Evolutionary conservation across 2,113 vertebrate genomes (phyloP).

Genomic region (Ceratotherium simum): DNA sequence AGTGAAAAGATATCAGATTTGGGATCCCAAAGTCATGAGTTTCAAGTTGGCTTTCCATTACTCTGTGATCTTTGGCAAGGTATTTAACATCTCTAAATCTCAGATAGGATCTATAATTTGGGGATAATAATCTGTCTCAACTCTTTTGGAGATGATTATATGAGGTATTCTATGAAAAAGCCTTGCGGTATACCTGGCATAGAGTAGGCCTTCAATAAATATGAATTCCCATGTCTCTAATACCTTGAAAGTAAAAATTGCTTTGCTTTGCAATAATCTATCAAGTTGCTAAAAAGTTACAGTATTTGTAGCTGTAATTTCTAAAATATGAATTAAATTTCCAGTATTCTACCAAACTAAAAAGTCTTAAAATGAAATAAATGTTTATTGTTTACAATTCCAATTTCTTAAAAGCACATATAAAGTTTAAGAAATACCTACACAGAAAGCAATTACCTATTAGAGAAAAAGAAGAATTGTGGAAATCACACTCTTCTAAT

Average conservation of each 20-base stretch:
- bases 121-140: neutral
- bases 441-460: constrained; percentile 81
- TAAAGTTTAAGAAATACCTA: constrained; percentile 78
- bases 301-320: constrained; percentile 56
- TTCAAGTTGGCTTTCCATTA: neutral
- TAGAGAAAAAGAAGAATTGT: constrained; percentile 82
- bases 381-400: constrained; percentile 81
- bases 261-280: constrained; percentile 25
- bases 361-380: constrained; percentile 74
- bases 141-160: neutral
- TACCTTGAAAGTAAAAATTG: neutral
- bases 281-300: constrained; percentile 39
- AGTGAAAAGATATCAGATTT: neutral
- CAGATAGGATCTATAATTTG: neutral
- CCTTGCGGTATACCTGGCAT: neutral
- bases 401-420: constrained; percentile 82
- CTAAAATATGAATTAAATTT: constrained; percentile 57
- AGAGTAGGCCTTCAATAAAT: neutral
- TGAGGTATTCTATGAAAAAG: neutral
- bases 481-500: constrained; percentile 73
- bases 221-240: neutral
- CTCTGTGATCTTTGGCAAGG: neutral
- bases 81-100: constrained; percentile 6
- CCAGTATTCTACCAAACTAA: constrained; percentile 66
- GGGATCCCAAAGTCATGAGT: neutral